Conservation (phyloP, 2,888 invertebrate species). For the Watsonalla cultraria region DNA sequence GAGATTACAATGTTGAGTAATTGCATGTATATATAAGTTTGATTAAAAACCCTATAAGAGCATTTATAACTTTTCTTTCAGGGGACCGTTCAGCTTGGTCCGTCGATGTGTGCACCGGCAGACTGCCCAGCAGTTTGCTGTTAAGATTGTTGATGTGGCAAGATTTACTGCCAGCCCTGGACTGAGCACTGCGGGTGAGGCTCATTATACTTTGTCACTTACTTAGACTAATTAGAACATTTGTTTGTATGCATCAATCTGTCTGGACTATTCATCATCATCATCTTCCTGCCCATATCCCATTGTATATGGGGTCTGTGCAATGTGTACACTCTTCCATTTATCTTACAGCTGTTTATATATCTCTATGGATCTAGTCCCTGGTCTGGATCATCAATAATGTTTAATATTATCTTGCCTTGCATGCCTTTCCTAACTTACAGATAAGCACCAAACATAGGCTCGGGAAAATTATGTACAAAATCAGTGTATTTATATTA, state of each 20-base stretch:
- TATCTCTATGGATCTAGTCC: too few species aligned
- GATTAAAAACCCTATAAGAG: background rate
- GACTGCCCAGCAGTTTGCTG: slow-evolving; percentile 97
- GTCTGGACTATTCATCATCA: background rate
- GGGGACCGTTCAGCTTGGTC: slow-evolving; percentile 98
- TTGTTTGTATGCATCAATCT: background rate
- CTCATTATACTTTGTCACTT: background rate
- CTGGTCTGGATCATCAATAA: too few species aligned
- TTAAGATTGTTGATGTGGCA: slow-evolving; percentile 98
- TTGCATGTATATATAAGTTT: too few species aligned
- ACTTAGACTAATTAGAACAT: background rate
- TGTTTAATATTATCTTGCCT: too few species aligned
- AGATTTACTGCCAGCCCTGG: slow-evolving; percentile 98
- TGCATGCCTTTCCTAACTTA: too few species aligned
- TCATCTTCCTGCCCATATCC: too few species aligned
- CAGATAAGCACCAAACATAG: too few species aligned
- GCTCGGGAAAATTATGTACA: too few species aligned
- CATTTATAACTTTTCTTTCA: slow-evolving; percentile 43
- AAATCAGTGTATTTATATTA: background rate
- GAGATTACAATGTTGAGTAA: too few species aligned
- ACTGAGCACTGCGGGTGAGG: slow-evolving; percentile 93
- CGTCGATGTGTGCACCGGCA: slow-evolving; percentile 96
- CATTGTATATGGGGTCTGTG: too few species aligned
- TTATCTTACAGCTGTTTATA: too few species aligned
- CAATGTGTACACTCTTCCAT: too few species aligned